phyloP scores from a whole-genome alignment of 2,888 invertebrate species.

The Melieria crassipennis region DNA sequence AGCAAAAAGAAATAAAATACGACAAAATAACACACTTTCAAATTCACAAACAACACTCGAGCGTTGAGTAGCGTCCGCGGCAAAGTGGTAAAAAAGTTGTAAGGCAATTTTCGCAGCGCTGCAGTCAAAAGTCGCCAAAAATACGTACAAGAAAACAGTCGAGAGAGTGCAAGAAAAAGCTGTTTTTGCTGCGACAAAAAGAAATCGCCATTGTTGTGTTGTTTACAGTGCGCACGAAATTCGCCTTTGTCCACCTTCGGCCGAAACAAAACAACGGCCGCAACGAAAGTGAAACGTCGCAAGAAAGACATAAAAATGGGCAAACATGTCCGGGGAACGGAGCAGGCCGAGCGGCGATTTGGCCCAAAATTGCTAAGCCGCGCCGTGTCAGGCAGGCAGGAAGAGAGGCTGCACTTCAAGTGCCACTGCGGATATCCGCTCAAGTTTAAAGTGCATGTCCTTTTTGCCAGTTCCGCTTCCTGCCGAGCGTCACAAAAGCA shows the following conservation, averaged over 20 bases:
- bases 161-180: too few species aligned
- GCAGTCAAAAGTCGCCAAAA: too few species aligned
- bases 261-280: too few species aligned
- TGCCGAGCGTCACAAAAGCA: neutral
- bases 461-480: conserved; percentile 36
- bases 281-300: too few species aligned
- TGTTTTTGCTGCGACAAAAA: too few species aligned
- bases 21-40: neutral
- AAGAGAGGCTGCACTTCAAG: conserved; percentile 48
- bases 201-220: too few species aligned
- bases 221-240: too few species aligned
- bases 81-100: conserved; percentile 1
- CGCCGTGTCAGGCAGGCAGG: conserved; percentile 35
- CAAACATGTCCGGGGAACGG: too few species aligned
- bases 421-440: conserved; percentile 56
- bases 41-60: neutral
- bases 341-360: too few species aligned
- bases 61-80: neutral
- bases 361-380: neutral
- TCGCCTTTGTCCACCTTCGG: too few species aligned
- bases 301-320: too few species aligned
- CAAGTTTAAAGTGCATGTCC: conserved; percentile 51
- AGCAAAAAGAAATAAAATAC: neutral
- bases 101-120: conserved; percentile 21
- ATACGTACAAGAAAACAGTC: too few species aligned